Base-by-base conservation (phyloP, 2,113 vertebrate species). In the Brachypteracias leptosomus region DNA sequence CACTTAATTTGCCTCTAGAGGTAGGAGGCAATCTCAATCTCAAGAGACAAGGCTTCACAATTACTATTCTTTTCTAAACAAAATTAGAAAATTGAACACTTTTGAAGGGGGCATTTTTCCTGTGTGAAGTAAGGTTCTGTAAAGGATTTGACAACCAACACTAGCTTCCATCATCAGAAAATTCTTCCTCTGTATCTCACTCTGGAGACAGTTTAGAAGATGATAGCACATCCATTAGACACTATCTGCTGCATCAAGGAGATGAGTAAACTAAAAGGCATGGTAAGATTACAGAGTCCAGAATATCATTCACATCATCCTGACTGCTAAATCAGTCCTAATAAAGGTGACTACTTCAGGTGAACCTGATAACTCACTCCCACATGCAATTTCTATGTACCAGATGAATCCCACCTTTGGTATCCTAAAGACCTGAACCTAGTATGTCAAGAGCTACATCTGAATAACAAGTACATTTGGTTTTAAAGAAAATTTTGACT, bases 341-440 rank as follows among this genome's bases (percentile, higher is more conserved):
- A 16, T 26, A 42, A 33, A 79, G 29, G 47, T 0, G 0, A 36
- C 26, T 62, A 4, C 8, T 58, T 67, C 24, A 72, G 10, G 16
- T 44, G 77, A 71, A 8, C 24, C 49, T 22, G n/a, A 16, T 36
- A 88, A 61, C 29, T 21, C 51, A 8, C 18, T 33, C 65, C 36
- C n/a, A n/a, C 0, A 0, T 12, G 22, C 21, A 42, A 44, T 67
- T 91, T 75, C 54, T 66, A 3, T 16, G 3, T 6, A 61, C 46
- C 10, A 59, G 28, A 11, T 22, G 51, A 54, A 65, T 55, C 22
- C n/a, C 17, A 42, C 10, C 3, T 36, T 12, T 28, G 59, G 6
- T 29, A 42, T 40, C 38, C 19, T 14, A 15, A 67, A 81, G 24
- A 84, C 16, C 12, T 59, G 15, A 74, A 36, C 5, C 3, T 19